Base-by-base conservation (phyloP, 2,888 invertebrate genomes). In the Phengaris alcon region DNA sequence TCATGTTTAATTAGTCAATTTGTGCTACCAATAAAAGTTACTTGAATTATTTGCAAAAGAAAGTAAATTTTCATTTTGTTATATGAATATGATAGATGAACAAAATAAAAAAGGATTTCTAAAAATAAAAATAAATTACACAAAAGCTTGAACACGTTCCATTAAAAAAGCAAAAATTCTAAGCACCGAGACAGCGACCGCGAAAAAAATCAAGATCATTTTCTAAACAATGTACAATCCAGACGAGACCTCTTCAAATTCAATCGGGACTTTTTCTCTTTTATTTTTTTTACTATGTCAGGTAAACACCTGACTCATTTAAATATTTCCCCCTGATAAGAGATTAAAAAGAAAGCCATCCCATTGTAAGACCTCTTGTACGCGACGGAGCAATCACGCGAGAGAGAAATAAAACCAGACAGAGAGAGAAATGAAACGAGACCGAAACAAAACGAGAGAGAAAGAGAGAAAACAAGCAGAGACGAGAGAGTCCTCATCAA, bases 271-370 rank as follows among this genome's bases (percentile, higher is more conserved):
- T 22, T 48, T 51, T 48, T 52, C n/a, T 54, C 22, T 22, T 22
- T 22, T 22, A 22, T 72, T 51, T 70, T 70, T 69, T 69, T 69
- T 69, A 69, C 68, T 46, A 69, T 75, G 75, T 69, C 77, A 77
- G 75, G 79, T 79, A 76, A 78, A 82, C 83, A 84, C 82, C 83
- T 86, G 83, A 82, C 84, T 85, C 84, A 86, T 88, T 87, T 87
- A 85, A 87, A 89, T 87, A 86, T 84, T 82, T 82, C 80, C 78
- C 80, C 78, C 80, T 82, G 82, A 87, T 88, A 87, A 85, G 87
- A 84, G 87, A 88, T 87, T 88, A 89, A 89, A 88, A 89, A 88
- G 88, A 87, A 87, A 88, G 88, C 84, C 84, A 85, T 85, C 84
- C 84, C 81, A 86, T 88, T 86, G 85, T 87, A 82, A 81, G 81